A percentile compares a stretch with the other conserved stretches of the same genome.
These are phyloP conservation scores for Vidua chalybeata DNA, from an alignment of 2,113 vertebrate species.

Conservation along the genomic window DNA sequence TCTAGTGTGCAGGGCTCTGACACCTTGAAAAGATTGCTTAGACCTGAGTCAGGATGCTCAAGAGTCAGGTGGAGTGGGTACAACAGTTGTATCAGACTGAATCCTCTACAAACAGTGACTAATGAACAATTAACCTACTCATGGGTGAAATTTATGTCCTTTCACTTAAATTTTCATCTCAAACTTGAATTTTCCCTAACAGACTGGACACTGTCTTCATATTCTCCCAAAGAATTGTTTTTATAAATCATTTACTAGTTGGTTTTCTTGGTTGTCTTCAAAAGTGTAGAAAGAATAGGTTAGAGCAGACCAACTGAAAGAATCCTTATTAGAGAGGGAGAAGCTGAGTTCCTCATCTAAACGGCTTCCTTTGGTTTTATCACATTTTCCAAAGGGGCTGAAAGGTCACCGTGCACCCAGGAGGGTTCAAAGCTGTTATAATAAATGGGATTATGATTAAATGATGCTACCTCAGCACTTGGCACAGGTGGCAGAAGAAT, in stretches of 20 bases:
- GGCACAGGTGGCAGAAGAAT: neutral
- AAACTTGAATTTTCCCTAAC: neutral
- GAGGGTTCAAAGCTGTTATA: neutral
- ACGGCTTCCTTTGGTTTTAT: neutral
- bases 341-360: neutral
- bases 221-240: neutral
- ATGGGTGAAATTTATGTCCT: neutral
- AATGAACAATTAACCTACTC: neutral
- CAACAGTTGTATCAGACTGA: neutral
- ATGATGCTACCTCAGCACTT: neutral
- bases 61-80: neutral
- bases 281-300: neutral
- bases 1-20: fast-evolving
- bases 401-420: neutral
- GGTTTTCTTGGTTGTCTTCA: neutral
- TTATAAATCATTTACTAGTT: neutral
- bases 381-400: neutral
- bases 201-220: neutral
- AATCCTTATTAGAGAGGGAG: neutral
- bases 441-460: neutral
- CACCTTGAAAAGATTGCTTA: neutral
- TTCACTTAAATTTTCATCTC: neutral
- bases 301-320: neutral
- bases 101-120: neutral
- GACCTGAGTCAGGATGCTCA: neutral